Base-by-base conservation (phyloP, 1,140 invertebrate species). In the Schlechtendalia chinensis region DNA sequence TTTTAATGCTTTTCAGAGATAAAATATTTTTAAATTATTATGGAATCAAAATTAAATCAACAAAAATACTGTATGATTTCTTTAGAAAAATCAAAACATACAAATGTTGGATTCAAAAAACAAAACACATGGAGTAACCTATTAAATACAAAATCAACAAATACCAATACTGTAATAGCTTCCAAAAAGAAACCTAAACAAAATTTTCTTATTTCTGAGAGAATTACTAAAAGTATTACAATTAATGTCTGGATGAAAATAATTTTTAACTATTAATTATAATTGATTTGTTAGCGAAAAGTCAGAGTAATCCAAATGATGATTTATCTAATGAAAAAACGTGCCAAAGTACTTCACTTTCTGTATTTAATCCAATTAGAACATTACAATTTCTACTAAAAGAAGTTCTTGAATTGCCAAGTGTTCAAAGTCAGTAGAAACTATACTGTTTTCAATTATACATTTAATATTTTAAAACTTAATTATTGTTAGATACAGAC, bases 351-450 rank as follows among this genome's bases (percentile, higher is more conserved):
- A 12, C 17, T 50, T 17, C 58, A 79, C 58, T 79, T 50, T 79
- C 58, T 63, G 39, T 79, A 27, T 50, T 79, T n/a, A 79, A 79
- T 79, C 75, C 75, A 8, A 47, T 79, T 24, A 59, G 75, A 50
- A 63, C 75, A 79, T 61, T 79, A n/a, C 58, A 79, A 79, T 79
- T 63, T 79, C 27, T 79, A 79, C 16, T 79, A 47, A 79, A 47
- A 50, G 75, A 79, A 63, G 61, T 79, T 61, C 29, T 12, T 17
- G 29, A 63, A 5, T 61, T 50, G 24, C 74, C 74, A 12, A 45
- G 45, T 61, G n/a, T 50, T 79, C 39, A 79, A 79, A 63, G 75
- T 79, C 11, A 61, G 54, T n/a, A 61, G 19, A 72, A 22, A 16
- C 63, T 27, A 27, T 32, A 8, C 3, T 39, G 32, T 56, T 75